These are phyloP conservation scores for Aphaenogaster ashmeadi DNA, from an alignment of 1,140 invertebrate genomes.

Conservation along the genomic window DNA sequence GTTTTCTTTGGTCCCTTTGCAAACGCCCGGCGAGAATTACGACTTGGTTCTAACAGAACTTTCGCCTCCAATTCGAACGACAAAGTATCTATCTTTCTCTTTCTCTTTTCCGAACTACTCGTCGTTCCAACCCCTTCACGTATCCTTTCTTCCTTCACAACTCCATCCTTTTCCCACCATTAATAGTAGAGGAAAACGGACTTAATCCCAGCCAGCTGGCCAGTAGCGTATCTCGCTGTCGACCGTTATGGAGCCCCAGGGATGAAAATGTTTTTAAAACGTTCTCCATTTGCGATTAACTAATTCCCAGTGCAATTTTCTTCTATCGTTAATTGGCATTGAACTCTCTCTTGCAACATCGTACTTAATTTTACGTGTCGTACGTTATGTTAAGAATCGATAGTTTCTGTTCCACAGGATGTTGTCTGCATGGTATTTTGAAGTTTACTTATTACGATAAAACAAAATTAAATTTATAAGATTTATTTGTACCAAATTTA, in stretches of 20 bases:
- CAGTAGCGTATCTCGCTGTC: constrained; percentile 51
- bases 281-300: constrained; percentile 53
- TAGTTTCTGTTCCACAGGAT: neutral
- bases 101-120: constrained; percentile 16
- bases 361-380: constrained; percentile 34
- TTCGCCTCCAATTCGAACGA: constrained; percentile 72
- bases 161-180: constrained; percentile 41
- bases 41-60: constrained; percentile 71
- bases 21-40: constrained; percentile 71
- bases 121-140: constrained; percentile 29
- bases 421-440: neutral
- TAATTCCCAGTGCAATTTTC: constrained; percentile 66
- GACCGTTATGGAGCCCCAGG: constrained; percentile 29
- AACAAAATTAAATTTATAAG: neutral
- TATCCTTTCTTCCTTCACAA: constrained; percentile 26
- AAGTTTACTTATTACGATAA: neutral
- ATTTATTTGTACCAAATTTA: neutral
- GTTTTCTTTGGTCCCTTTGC: constrained; percentile 69
- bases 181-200: constrained; percentile 60
- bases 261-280: constrained; percentile 63
- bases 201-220: constrained; percentile 66
- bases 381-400: neutral
- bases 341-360: constrained; percentile 4
- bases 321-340: constrained; percentile 42
- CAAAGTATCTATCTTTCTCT: constrained; percentile 66